A percentile compares a stretch with the other conserved stretches of the same genome.
phyloP scores from a whole-genome alignment of 2,888 invertebrate genomes.

The Sarcophaga rosellei region DNA sequence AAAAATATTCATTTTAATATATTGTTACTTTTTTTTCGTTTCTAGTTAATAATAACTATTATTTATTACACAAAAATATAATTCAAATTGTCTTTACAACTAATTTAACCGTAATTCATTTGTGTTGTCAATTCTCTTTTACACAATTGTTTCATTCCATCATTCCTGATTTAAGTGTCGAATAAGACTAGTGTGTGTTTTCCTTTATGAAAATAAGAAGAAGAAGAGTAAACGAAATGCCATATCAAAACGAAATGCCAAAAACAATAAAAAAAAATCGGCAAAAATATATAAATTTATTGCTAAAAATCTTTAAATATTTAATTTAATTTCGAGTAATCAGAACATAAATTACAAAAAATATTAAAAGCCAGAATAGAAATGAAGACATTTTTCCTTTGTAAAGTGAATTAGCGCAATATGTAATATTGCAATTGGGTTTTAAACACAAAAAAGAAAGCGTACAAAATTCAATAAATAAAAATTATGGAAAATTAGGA shows the following conservation, averaged over 20 bases:
- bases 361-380: neutral
- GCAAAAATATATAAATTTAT: slow-evolving; percentile 70
- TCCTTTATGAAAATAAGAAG: neutral
- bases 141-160: no score
- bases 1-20: no score
- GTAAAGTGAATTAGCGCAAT: neutral
- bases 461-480: slow-evolving; percentile 44
- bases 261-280: slow-evolving; percentile 71
- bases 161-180: neutral
- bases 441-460: slow-evolving; percentile 18
- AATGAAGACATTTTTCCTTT: neutral
- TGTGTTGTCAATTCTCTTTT: no score
- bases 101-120: no score
- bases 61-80: no score
- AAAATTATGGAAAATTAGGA: slow-evolving; percentile 4
- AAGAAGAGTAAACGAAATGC: slow-evolving; percentile 67
- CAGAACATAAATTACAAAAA: slow-evolving; percentile 11
- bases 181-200: neutral
- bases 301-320: slow-evolving; percentile 29
- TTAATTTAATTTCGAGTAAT: slow-evolving; percentile 15
- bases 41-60: no score
- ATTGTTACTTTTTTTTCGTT: no score
- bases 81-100: no score
- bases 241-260: slow-evolving; percentile 72
- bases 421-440: neutral